Base-by-base conservation (phyloP, 2,113 vertebrate genomes). In the Orientallactaga bullata region DNA sequence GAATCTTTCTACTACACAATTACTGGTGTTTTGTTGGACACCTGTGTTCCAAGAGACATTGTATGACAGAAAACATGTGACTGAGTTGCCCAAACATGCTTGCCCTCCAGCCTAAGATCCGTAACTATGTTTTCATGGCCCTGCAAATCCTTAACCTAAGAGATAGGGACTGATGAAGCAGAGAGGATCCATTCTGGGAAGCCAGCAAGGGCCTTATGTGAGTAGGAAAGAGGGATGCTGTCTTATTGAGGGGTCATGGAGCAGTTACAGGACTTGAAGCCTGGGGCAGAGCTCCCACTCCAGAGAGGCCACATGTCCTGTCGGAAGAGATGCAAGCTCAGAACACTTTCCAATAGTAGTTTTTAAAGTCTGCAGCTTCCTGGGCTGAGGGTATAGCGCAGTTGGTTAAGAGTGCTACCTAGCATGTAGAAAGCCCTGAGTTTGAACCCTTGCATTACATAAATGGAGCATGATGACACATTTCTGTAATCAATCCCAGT, bases 241-340 rank as follows among this genome's bases (percentile, higher is more conserved):
- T 7, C 55, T 17, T 65, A 26, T 8, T 78, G 63, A 28, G 55
- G 63, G 17, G 42, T 39, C 71, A 88, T 68, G 30, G 82, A 88
- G 32, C 32, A 69, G 26, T 39, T 5, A 51, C 1, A 16, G 61
- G 24, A 78, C 87, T 28, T 60, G 55, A 69, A 69, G 66, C 9
- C 23, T 60, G 60, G 35, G 4, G 82, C 42, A 72, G 35, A 39
- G 37, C 24, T 95, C 12, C 66, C 35, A 77, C 2, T 37, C 74
- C n/a, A 47, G 42, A 84, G 9, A 35, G 68, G 69, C 60, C 42
- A n/a, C 20, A 90, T 30, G 28, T 4, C 20, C 26, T 85, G 42
- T 85, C 21, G 71, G 32, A 58, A 92, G 42, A 87, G 58, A 94
- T 13, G 78, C 63, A 84, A 85, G 90, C n/a, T 84, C 39, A 71